A percentile compares a stretch with the other conserved stretches of the same genome.
phyloP scores from a whole-genome alignment of 2,797 vertebrate genomes.

The Okamejei kenojei region DNA sequence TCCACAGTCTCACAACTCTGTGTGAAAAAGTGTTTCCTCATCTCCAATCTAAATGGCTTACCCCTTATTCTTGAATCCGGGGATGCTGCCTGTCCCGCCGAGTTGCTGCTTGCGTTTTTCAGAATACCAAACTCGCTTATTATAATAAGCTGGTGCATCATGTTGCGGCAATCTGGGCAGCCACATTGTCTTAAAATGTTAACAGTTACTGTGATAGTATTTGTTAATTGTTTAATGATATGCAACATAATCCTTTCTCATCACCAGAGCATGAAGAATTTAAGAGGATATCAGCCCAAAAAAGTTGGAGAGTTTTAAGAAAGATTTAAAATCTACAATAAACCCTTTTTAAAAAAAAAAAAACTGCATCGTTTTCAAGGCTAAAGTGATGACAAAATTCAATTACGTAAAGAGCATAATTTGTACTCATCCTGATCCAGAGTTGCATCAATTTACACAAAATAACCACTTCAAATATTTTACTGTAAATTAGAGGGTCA shows the following conservation, averaged over 20 bases:
- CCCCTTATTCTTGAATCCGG: too few species aligned
- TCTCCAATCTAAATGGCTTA: too few species aligned
- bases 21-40: too few species aligned
- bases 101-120: too few species aligned
- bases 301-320: neutral
- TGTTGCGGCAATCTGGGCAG: neutral
- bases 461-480: neutral
- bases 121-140: too few species aligned
- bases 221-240: neutral
- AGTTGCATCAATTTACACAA: neutral
- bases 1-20: too few species aligned
- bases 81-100: too few species aligned
- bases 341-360: too few species aligned
- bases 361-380: too few species aligned
- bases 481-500: neutral
- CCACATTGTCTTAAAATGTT: neutral
- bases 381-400: neutral
- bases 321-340: neutral
- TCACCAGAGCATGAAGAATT: neutral
- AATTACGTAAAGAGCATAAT: neutral
- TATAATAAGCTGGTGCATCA: neutral
- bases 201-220: neutral
- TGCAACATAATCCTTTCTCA: neutral
- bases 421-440: neutral
- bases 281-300: neutral